A percentile compares a stretch with the other conserved stretches of the same genome.
Conservation (phyloP, 2,113 vertebrate species). For the Rhabdornis inornatus region DNA sequence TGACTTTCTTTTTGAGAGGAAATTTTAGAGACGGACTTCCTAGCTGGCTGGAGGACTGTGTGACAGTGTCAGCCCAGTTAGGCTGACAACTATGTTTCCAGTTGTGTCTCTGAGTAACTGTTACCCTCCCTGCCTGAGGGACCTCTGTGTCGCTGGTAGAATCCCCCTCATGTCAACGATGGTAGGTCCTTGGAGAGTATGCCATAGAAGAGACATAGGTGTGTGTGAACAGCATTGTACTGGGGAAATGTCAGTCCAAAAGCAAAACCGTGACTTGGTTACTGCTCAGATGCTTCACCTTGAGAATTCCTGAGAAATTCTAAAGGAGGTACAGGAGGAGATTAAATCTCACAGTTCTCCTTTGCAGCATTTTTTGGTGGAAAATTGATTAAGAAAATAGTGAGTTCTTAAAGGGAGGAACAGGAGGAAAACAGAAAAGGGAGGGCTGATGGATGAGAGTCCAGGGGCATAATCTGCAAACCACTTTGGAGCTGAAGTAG, state of each 20-base stretch:
- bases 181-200: not conserved
- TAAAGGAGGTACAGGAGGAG: not conserved
- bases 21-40: not conserved
- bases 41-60: not conserved
- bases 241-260: not conserved
- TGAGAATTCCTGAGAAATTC: not conserved
- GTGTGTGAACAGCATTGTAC: not conserved
- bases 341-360: not conserved
- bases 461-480: not conserved
- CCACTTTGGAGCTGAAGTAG: not conserved
- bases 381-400: not conserved
- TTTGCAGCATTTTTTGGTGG: not conserved
- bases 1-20: not conserved
- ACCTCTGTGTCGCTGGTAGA: not conserved
- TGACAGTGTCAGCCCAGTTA: not conserved
- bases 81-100: not conserved
- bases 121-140: not conserved
- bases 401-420: not conserved
- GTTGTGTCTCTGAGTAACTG: not conserved
- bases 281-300: not conserved
- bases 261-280: not conserved
- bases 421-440: not conserved
- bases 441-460: not conserved
- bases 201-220: not conserved
- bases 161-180: not conserved